Base-by-base conservation (phyloP, 1,140 invertebrate species). In the Drosophila neocordata region DNA sequence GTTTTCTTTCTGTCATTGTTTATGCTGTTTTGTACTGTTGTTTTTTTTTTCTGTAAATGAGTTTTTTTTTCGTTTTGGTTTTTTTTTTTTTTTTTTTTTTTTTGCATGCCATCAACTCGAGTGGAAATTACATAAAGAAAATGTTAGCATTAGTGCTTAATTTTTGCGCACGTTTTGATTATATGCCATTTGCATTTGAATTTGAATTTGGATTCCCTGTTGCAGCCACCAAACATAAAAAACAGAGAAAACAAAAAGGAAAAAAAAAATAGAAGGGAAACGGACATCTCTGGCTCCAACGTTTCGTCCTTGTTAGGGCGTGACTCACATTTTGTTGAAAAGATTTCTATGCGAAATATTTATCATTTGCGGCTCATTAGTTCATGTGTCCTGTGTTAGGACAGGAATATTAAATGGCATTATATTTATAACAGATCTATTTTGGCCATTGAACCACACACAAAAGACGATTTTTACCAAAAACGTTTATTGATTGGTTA, bases 341-440 rank as follows among this genome's bases (percentile, higher is more conserved):
- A 60, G 57, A 41, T 63, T 51, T 68, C 70, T 73, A 69, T 35
- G 60, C 79, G 73, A 73, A 84, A 64, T 78, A 73, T 71, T 84
- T 84, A 84, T 84, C 81, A 84, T 84, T 84, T 87, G 82, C 77
- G 81, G 69, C 79, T 84, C 81, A 84, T 87, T 84, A 84, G 82
- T 55, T 77, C 60, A 13, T 55, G 64, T 68, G 64, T 53, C 35
- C 69, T 62, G 35, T 55, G 56, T 34, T 34, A 15, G 60, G 64
- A 62, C 53, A 48, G 41, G 41, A 48, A 59, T 65, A 48, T 59
- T 58, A 77, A 77, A 52, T 57, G 55, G 52, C 62, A 73, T 79
- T 79, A 84, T 79, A 84, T 68, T 84, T 83, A 73, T 84, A 66
- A 71, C 15, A 48, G 41, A 48, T 48, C 41, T 48, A 48, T 48